Base-by-base conservation (phyloP, 2,113 vertebrate genomes). In the Melanostigma gelatinosum region DNA sequence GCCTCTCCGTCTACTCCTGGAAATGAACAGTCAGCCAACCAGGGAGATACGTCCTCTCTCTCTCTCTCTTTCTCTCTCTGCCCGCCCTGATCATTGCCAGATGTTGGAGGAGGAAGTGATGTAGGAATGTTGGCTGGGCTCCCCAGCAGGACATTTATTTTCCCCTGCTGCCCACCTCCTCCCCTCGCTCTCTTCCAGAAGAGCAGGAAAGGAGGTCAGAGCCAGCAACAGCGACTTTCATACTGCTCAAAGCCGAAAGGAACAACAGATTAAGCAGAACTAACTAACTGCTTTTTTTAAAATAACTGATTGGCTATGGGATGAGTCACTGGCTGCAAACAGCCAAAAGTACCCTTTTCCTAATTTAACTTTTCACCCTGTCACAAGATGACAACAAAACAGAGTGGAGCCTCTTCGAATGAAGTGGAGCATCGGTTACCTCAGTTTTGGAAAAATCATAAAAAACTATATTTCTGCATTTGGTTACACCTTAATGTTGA, bases 61-160 rank as follows among this genome's bases (percentile, higher is more conserved):
- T 77, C 70, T 87, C 89, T 69, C 46, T 84, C 90, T 69, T 50
- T 73, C 50, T 77, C 80, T 73, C 50, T 75, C 55, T 84, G 81
- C 83, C 72, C 48, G 74, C 79, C 82, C 88, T 94, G 92, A 94
- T 93, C 84, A 89, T 85, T 93, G 89, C 93, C 95, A 96, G 94
- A 95, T 94, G 94, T 83, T 82, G 68, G 85, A 88, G 86, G 88
- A 96, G 93, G 92, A 96, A 96, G 93, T 87, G 76, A 94, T 85
- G 91, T 83, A 88, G 84, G 80, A 87, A 91, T 91, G 80, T 91
- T 91, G 86, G 94, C 92, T 88, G 68, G 72, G 72, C 77, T 54
- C 83, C 87, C 46, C 75, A 85, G 87, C 84, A 80, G 82, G 80
- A 87, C 86, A 54, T 82, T 92, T 82, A 80, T 89, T 91, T 85